Conservation (phyloP, 2,797 vertebrate species). For the Manis javanica region DNA sequence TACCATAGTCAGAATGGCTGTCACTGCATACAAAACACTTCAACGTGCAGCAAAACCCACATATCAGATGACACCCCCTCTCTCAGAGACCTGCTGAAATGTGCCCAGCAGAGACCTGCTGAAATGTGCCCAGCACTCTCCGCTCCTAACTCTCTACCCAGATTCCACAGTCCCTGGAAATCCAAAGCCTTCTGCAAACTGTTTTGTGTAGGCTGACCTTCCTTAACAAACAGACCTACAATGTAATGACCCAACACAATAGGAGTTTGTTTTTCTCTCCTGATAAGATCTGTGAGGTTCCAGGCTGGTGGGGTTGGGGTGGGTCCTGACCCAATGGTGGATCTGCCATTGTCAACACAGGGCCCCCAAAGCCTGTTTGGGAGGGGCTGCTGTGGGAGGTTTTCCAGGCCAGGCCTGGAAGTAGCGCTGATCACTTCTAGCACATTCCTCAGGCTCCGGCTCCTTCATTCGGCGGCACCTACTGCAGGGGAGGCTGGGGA, state of each 20-base stretch:
- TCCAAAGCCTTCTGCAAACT: background rate
- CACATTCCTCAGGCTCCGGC: background rate
- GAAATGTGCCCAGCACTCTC: background rate
- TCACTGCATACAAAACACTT: background rate
- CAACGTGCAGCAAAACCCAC: fast-evolving
- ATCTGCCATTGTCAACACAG: background rate
- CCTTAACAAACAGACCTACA: background rate
- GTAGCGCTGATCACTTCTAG: background rate
- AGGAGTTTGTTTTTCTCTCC: background rate
- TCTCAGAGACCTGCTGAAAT: background rate
- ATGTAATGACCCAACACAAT: background rate
- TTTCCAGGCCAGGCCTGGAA: background rate
- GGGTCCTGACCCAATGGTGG: background rate
- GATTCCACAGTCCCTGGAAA: background rate
- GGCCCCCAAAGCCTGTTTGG: background rate
- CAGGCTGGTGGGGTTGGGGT: background rate
- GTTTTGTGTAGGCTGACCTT: background rate
- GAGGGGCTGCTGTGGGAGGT: background rate
- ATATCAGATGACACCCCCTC: too few species aligned
- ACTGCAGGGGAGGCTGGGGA: background rate
- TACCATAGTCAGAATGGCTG: background rate
- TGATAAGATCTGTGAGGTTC: background rate
- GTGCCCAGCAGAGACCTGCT: background rate
- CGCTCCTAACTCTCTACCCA: background rate
- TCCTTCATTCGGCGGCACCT: background rate